Evolutionary conservation across 2,888 invertebrate species (phyloP), one percentile per base, ranked within the genome.

Genomic region (Habrosyne pyritoides): DNA sequence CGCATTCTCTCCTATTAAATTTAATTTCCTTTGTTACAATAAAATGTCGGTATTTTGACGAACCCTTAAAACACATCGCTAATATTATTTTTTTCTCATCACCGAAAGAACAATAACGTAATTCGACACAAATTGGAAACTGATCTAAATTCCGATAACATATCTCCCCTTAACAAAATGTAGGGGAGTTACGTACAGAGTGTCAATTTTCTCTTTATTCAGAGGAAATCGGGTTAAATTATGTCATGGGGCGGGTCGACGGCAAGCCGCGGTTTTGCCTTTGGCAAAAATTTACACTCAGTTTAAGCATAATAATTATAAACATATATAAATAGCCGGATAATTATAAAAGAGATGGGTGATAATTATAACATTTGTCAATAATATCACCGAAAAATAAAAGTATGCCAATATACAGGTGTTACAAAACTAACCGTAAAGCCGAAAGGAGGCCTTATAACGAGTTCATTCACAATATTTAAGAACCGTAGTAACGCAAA

Each of bases 191-290:
- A 42, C 14, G 42, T 42, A 42, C 42, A n/a, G 42, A 42, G 42
- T 42, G 42, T 42, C 42, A 42, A 42, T 42, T 42, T 42, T 42
- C 42, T 42, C 42, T 42, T 42, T 42, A 42, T 42, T 42, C 42
- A 42, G 42, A 42, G 42, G 42, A 42, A 42, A 42, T 42, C 42
- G 18, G 42, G 42, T 42, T 42, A 42, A 42, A 42, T 42, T 18
- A n/a, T 42, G 18, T 42, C 18, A 42, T 42, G 42, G 42, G 42
- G 42, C 18, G 42, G 2, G 14, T 18, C 2, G 18, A n/a, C n/a
- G 42, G 42, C 42, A 18, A 18, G 42, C 14, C 42, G 42, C n/a
- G 33, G n/a, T 42, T 18, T 42, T 42, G 8, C 18, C 8, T n/a
- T 42, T 7, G 42, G 42, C 14, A 42, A 36, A 36, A 42, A 8